A percentile compares a stretch with the other conserved stretches of the same genome.
Evolutionary conservation across 2,888 invertebrate genomes (phyloP).

Genomic region (Palloptera scutellata): DNA sequence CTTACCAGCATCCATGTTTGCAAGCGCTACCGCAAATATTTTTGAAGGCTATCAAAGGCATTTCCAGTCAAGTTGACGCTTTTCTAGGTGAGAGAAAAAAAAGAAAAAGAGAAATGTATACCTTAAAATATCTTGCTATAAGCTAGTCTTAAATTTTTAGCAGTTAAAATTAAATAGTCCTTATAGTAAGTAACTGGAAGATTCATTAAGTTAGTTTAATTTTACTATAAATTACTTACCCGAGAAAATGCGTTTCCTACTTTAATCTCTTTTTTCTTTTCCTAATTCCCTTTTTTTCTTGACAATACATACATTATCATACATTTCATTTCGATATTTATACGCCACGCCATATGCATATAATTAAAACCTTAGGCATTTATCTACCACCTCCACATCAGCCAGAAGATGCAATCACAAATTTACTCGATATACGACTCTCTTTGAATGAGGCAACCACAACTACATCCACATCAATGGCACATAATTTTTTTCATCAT

Average conservation of each 20-base stretch:
- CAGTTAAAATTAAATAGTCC: too few relatives aligned
- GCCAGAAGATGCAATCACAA: conserved; percentile 57
- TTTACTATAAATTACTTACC: too few relatives aligned
- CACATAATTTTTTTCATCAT: conserved; percentile 38
- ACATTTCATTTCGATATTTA: not conserved
- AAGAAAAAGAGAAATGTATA: not conserved
- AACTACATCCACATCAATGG: conserved; percentile 14
- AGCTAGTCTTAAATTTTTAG: conserved; percentile 7
- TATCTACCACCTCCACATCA: conserved; percentile 55
- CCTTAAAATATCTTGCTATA: not conserved
- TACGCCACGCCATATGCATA: too few relatives aligned
- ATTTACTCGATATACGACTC: conserved; percentile 60
- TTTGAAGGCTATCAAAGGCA: conserved; percentile 90
- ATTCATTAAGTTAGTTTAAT: too few relatives aligned
- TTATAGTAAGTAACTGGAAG: too few relatives aligned
- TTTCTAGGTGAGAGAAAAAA: conserved; percentile 78
- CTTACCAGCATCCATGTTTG: conserved; percentile 90
- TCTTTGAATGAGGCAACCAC: conserved; percentile 59
- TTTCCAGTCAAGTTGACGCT: conserved; percentile 93
- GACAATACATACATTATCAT: conserved; percentile 24
- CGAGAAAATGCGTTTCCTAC: not conserved
- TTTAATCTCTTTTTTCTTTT: conserved; percentile 11
- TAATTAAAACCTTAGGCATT: conserved; percentile 50
- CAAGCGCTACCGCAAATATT: conserved; percentile 87
- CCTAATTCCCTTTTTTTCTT: conserved; percentile 10